phyloP scores from a whole-genome alignment of 2,113 vertebrate genomes.

The Centropristis striata region DNA sequence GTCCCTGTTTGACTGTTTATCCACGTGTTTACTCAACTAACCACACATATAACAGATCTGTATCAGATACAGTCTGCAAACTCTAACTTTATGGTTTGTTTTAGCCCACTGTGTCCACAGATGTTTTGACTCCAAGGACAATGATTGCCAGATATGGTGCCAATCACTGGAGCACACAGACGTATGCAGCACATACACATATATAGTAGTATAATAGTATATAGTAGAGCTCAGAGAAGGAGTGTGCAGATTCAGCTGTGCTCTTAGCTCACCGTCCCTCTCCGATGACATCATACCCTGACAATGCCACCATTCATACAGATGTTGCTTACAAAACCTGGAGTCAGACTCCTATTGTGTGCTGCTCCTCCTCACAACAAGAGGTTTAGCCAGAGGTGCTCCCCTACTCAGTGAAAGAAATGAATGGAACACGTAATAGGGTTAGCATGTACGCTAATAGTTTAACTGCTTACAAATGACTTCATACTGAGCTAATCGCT shows the following conservation, averaged over 20 bases:
- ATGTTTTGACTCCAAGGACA: constrained; percentile 61
- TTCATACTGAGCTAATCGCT: constrained; percentile 58
- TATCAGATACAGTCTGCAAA: constrained; percentile 49
- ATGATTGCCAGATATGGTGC: constrained; percentile 46
- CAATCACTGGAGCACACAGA: constrained; percentile 38
- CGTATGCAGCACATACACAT: constrained; percentile 30
- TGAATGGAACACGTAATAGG: constrained; percentile 60
- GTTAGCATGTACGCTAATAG: constrained; percentile 56
- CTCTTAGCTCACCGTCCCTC: constrained; percentile 93
- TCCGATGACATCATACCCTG: constrained; percentile 94
- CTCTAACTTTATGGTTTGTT: constrained; percentile 49
- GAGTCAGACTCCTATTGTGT: constrained; percentile 91
- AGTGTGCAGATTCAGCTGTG: constrained; percentile 93
- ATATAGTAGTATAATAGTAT: constrained; percentile 40
- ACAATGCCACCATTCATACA: constrained; percentile 98
- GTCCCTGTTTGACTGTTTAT: constrained; percentile 36
- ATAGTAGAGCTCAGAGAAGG: constrained; percentile 36
- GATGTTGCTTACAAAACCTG: constrained; percentile 93
- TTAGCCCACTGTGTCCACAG: constrained; percentile 44
- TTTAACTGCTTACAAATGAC: constrained; percentile 70
- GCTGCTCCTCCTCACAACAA: constrained; percentile 78
- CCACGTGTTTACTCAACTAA: constrained; percentile 36
- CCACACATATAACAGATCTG: constrained; percentile 39
- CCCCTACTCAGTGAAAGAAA: constrained; percentile 40
- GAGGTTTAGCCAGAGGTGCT: constrained; percentile 66